Evolutionary conservation across 2,797 vertebrate species (phyloP).

Genomic region (Melanotaenia maccullochi): DNA sequence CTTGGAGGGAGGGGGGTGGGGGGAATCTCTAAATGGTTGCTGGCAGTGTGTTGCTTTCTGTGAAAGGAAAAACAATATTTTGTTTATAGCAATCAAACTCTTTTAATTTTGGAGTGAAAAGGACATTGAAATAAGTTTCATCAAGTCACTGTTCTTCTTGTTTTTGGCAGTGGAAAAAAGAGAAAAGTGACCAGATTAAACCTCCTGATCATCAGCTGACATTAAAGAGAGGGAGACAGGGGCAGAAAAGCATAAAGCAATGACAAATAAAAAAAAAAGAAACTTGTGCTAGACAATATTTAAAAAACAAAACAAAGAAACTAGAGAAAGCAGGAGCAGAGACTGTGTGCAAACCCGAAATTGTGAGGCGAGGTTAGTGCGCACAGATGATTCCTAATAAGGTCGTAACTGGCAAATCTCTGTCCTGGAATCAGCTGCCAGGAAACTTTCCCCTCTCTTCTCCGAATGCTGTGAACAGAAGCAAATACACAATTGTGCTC

Average conservation of each 20-base stretch:
- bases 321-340: slow-evolving; percentile 39
- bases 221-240: slow-evolving; percentile 17
- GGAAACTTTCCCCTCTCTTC: slow-evolving; percentile 81
- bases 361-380: slow-evolving; percentile 69
- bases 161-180: slow-evolving; percentile 10
- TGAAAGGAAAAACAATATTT: slow-evolving; percentile 25
- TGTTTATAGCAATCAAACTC: slow-evolving; percentile 26
- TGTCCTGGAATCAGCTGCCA: slow-evolving; percentile 78
- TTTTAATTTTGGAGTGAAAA: slow-evolving; percentile 26
- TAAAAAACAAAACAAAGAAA: slow-evolving; percentile 14
- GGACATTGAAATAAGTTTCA: slow-evolving; percentile 11
- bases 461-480: slow-evolving; percentile 69
- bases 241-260: slow-evolving; percentile 37
- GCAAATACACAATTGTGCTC: slow-evolving; percentile 68
- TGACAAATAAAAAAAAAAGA: slow-evolving; percentile 31
- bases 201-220: slow-evolving; percentile 85
- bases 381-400: slow-evolving; percentile 86
- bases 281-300: slow-evolving; percentile 18
- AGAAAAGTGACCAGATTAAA: slow-evolving; percentile 55
- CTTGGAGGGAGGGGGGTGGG: neutral
- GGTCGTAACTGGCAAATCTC: slow-evolving; percentile 80
- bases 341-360: slow-evolving; percentile 71
- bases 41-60: slow-evolving; percentile 18
- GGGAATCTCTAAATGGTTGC: neutral
- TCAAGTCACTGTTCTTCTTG: slow-evolving; percentile 10